Evolutionary conservation across 2,113 vertebrate species (phyloP), one percentile per base, ranked within the genome.

Genomic region (Aix galericulata): DNA sequence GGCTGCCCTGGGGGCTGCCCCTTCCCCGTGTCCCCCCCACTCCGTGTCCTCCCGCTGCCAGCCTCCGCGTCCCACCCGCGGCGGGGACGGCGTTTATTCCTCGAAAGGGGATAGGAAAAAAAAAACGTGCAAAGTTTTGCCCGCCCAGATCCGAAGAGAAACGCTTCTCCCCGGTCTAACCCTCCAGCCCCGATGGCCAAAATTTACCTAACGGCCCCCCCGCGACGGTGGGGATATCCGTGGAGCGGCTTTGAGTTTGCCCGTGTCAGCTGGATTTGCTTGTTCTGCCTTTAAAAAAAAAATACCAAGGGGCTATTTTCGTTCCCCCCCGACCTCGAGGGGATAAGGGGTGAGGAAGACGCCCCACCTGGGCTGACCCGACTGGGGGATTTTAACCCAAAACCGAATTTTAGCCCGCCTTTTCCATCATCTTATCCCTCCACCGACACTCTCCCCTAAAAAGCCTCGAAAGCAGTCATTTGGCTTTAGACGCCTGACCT

Each of bases 401-500:
- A 86, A 32, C 8, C 10, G 1, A 40, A 1, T 9, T 67, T 90
- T 1, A 8, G 13, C 6, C 13, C 1, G 0, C 34, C 7, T 82
- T 93, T 80, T 58, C 55, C 40, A 56, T 31, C 25, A 44, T n/a
- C 29, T 40, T 42, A 63, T 48, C 22, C 46, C 86, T 68, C n/a
- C 60, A 10, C 8, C 44, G 26, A 3, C 53, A 38, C 5, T 11
- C 31, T 21, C 31, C 26, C 25, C 38, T 6, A 40, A 20, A 75
- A 67, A 92, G 11, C 26, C 55, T 77, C 50, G 91, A 86, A 90
- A 88, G 56, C 94, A 89, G 23, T 25, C 18, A 44, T 74, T 86
- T 4, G 40, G n/a, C 27, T 17, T 36, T 75, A 8, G n/a, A 7
- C 64, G 87, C 38, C 48, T 82, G 44, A 78, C 16, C 22, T 48